Conservation (phyloP, 2,113 vertebrate genomes). For the Onychorhynchus coronatus region DNA sequence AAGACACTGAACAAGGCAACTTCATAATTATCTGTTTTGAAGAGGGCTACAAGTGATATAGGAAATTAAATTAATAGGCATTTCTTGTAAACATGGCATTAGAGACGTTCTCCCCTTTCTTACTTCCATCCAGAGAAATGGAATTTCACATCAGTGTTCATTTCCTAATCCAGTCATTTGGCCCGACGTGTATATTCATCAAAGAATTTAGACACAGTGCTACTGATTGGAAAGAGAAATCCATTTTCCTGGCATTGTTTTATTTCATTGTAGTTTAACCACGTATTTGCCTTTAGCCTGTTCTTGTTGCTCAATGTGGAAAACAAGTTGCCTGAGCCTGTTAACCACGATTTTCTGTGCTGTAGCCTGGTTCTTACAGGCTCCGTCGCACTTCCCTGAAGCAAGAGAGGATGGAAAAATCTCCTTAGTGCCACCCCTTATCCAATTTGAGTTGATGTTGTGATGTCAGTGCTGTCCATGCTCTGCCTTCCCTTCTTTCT, state of each 20-base stretch:
- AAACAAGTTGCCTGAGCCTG: not conserved
- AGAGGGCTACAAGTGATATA: slow-evolving; percentile 4
- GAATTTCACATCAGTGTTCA: not conserved
- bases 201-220: not conserved
- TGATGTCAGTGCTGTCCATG: not conserved
- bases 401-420: not conserved
- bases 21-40: not conserved
- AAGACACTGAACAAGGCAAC: not conserved
- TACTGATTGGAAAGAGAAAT: not conserved
- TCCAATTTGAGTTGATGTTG: not conserved
- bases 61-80: slow-evolving; percentile 13
- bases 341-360: not conserved
- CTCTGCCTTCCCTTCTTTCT: not conserved
- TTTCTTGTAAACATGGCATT: not conserved
- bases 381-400: not conserved
- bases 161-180: slow-evolving; percentile 7
- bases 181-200: not conserved
- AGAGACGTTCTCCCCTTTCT: not conserved
- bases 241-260: slow-evolving; percentile 5
- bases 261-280: not conserved
- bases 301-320: not conserved
- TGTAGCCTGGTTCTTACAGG: not conserved
- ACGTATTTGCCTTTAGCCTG: not conserved
- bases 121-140: not conserved
- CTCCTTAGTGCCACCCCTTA: not conserved